These are phyloP conservation scores for Lithodes maja DNA, from an alignment of 2,888 invertebrate genomes.

Conservation along the genomic window DNA sequence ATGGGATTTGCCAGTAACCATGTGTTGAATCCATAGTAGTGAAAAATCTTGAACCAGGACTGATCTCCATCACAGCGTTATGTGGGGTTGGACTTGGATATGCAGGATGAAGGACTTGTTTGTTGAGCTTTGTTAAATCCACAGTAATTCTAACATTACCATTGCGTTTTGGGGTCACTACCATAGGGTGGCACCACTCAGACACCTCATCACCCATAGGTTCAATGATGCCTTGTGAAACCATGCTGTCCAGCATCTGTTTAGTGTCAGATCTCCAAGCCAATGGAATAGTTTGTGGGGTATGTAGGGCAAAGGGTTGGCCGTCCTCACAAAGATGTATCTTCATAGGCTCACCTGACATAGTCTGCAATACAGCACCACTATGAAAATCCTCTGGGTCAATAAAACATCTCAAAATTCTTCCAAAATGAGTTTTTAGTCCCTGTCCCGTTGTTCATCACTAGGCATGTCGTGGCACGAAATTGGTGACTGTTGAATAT, in stretches of 20 bases:
- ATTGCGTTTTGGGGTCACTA: not conserved
- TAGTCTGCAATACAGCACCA: not conserved
- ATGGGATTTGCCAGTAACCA: slow-evolving; percentile 11
- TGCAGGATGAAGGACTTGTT: slow-evolving; percentile 6
- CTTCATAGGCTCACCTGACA: not conserved
- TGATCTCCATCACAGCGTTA: not conserved
- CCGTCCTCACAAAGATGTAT: not conserved
- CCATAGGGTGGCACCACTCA: slow-evolving; percentile 32
- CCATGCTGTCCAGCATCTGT: not conserved
- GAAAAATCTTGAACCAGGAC: slow-evolving; percentile 6
- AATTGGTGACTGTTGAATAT: not conserved
- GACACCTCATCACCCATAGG: not conserved
- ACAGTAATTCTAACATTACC: not conserved
- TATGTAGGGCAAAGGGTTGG: not conserved
- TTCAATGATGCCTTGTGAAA: not conserved
- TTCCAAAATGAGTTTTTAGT: not conserved
- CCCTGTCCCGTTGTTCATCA: not conserved
- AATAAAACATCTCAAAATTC: slow-evolving; percentile 1
- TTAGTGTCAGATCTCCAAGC: not conserved
- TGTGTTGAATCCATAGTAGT: slow-evolving; percentile 3
- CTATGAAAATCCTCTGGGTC: not conserved
- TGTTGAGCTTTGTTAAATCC: slow-evolving; percentile 23
- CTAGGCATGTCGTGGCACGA: not conserved
- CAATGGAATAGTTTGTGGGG: not conserved
- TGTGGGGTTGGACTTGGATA: slow-evolving; percentile 10